Percentiles rank a stretch among this genome's conserved stretches.
These are phyloP conservation scores for Paratilapia polleni DNA, from an alignment of 2,113 vertebrate genomes.

Conservation along the genomic window DNA sequence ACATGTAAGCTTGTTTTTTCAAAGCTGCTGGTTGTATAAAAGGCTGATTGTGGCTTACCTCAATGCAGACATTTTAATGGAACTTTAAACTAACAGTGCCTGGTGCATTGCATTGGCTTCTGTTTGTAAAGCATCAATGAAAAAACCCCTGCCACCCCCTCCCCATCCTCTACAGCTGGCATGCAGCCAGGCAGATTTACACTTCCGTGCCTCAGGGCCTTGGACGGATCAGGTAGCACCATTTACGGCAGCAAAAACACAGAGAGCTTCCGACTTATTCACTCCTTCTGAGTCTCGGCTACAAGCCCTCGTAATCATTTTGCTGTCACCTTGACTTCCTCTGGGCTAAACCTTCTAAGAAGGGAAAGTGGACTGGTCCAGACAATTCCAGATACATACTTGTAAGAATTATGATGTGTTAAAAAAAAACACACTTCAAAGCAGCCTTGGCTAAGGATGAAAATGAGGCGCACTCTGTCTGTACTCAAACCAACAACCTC, in stretches of 20 bases:
- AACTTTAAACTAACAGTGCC: not conserved
- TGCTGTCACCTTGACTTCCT: constrained; percentile 51
- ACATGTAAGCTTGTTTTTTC: not conserved
- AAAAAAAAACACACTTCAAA: not conserved
- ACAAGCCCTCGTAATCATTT: constrained; percentile 35
- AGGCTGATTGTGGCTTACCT: not conserved
- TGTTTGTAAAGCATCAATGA: constrained; percentile 64
- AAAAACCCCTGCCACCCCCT: not conserved
- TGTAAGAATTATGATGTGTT: not conserved
- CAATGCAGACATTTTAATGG: not conserved
- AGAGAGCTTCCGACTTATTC: constrained; percentile 27
- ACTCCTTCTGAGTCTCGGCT: constrained; percentile 28
- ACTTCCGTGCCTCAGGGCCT: constrained; percentile 77
- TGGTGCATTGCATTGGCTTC: constrained; percentile 22
- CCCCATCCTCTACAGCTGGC: constrained; percentile 67
- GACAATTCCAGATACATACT: not conserved
- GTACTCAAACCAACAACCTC: not conserved
- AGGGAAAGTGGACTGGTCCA: not conserved
- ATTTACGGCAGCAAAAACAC: constrained; percentile 71
- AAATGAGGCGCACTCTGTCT: too few relatives aligned
- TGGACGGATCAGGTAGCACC: constrained; percentile 70
- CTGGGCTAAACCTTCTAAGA: constrained; percentile 2
- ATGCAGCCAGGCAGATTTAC: constrained; percentile 77
- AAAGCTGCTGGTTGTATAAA: not conserved
- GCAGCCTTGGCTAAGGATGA: too few relatives aligned